These are phyloP conservation scores for Rhinogobio ventralis DNA, from an alignment of 2,797 vertebrate genomes.

Conservation along the genomic window DNA sequence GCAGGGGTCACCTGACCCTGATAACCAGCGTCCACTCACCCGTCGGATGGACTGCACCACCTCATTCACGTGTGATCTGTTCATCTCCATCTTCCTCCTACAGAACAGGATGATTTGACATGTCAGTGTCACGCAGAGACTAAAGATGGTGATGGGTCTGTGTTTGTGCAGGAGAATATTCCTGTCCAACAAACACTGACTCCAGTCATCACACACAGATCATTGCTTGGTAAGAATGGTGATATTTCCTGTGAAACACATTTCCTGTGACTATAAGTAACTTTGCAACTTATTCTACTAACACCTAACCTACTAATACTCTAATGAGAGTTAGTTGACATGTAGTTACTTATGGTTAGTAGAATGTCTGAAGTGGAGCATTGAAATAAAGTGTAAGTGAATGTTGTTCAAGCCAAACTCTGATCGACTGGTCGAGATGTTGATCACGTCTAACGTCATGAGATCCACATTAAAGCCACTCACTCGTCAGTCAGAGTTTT, in stretches of 20 bases:
- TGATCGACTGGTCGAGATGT: neutral
- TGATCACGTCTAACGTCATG: neutral
- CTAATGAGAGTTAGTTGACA: too few relatives aligned
- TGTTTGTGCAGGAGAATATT: neutral
- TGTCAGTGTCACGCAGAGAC: neutral
- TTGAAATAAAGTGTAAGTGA: too few relatives aligned
- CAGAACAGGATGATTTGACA: slow-evolving; percentile 33
- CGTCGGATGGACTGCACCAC: slow-evolving; percentile 97
- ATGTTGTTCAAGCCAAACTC: neutral
- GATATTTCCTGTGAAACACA: too few relatives aligned
- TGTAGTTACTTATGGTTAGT: too few relatives aligned
- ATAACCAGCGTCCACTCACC: slow-evolving; percentile 75
- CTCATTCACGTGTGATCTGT: slow-evolving; percentile 94
- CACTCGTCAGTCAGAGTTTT: slow-evolving; percentile 96
- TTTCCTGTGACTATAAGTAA: too few relatives aligned
- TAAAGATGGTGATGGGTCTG: neutral
- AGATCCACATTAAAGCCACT: slow-evolving; percentile 66
- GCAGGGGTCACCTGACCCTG: too few relatives aligned
- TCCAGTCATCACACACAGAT: neutral
- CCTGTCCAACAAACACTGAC: too few relatives aligned
- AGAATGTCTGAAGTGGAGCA: too few relatives aligned
- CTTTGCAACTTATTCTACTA: neutral
- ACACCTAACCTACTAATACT: too few relatives aligned
- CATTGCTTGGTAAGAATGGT: neutral
- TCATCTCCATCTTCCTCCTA: slow-evolving; percentile 98